Conservation (phyloP, 2,113 vertebrate species). For the Corynorhinus townsendii region DNA sequence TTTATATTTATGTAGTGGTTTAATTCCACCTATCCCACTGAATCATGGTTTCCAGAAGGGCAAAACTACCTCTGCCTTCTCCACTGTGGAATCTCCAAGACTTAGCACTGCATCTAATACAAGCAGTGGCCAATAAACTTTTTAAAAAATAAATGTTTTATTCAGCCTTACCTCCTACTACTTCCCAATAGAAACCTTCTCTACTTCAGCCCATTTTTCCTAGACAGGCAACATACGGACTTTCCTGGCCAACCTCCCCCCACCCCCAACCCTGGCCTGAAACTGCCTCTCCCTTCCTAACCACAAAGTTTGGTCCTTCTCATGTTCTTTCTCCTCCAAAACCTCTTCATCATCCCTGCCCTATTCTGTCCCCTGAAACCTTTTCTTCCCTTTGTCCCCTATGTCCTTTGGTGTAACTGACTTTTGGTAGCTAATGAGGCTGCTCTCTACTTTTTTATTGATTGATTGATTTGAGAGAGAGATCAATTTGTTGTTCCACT, state of each 20-base stretch:
- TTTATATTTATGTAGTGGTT: background rate
- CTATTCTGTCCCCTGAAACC: background rate
- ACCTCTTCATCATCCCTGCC: background rate
- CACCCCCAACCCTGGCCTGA: background rate
- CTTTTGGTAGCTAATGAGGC: background rate
- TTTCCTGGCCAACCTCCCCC: background rate
- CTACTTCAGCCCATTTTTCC: background rate
- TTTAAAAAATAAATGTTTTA: background rate
- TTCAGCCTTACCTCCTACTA: background rate
- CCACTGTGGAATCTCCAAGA: background rate
- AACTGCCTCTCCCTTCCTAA: background rate
- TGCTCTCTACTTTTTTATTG: background rate
- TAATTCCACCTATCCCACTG: background rate
- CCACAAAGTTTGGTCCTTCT: background rate
- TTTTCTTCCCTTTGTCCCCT: background rate
- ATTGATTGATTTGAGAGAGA: background rate
- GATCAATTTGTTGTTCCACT: background rate
- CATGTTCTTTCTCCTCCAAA: background rate
- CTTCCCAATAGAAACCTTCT: background rate
- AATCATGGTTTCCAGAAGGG: background rate
- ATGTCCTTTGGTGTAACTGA: background rate
- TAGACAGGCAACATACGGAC: background rate
- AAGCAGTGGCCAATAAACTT: background rate
- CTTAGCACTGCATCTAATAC: background rate
- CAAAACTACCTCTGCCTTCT: background rate